Evolutionary conservation across 2,113 vertebrate species (phyloP).

Genomic region (Lates calcarifer): DNA sequence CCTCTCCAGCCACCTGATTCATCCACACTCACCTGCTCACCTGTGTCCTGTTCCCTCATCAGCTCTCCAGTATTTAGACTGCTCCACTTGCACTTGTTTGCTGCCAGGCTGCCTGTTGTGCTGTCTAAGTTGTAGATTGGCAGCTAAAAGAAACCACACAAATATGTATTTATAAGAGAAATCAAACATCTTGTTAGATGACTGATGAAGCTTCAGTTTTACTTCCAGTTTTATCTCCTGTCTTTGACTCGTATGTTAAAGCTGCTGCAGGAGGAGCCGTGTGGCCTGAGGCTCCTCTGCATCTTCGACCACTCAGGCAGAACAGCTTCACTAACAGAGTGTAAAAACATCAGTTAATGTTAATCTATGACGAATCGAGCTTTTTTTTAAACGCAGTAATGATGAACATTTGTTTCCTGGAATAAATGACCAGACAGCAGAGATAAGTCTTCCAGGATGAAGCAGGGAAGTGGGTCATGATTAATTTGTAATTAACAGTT

Average conservation of each 20-base stretch:
- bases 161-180: too few relatives aligned
- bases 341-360: neutral
- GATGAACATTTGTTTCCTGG: conserved; percentile 15
- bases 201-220: neutral
- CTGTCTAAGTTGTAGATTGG: too few relatives aligned
- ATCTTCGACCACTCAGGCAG: neutral
- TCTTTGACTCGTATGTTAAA: neutral
- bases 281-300: neutral
- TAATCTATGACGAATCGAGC: neutral
- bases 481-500: conserved; percentile 16
- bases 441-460: neutral
- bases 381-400: neutral
- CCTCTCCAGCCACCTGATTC: too few relatives aligned
- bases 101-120: too few relatives aligned
- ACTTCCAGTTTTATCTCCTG: neutral
- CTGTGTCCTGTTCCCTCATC: too few relatives aligned
- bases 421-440: conserved; percentile 10
- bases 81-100: too few relatives aligned
- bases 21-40: too few relatives aligned
- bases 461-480: conserved; percentile 25
- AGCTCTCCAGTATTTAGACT: too few relatives aligned
- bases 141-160: too few relatives aligned
- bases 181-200: too few relatives aligned
- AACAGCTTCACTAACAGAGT: neutral
- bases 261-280: neutral